Percentiles rank a stretch among this genome's conserved stretches.
Conservation (phyloP, 2,797 vertebrate species). For the Florisuga fusca region DNA sequence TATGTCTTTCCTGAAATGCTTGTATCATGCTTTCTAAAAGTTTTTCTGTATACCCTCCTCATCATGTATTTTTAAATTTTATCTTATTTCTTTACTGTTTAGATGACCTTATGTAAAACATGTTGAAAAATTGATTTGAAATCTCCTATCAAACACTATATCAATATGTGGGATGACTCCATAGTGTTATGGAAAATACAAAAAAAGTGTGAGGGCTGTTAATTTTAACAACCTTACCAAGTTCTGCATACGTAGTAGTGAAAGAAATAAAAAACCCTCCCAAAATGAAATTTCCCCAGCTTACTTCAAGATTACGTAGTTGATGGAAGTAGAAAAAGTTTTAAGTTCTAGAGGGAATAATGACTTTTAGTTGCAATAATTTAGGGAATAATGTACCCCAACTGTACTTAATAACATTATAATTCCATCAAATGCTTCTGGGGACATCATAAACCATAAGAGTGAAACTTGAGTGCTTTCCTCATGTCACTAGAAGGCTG, state of each 20-base stretch:
- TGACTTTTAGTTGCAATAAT: conserved; percentile 59
- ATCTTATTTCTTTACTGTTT: neutral
- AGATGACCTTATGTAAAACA: neutral
- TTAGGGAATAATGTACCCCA: conserved; percentile 69
- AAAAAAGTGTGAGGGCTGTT: neutral
- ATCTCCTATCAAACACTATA: neutral
- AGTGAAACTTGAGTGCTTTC: conserved; percentile 48
- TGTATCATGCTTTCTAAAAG: neutral
- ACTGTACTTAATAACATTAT: conserved; percentile 59
- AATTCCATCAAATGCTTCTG: conserved; percentile 61
- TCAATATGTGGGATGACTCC: neutral
- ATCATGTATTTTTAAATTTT: neutral
- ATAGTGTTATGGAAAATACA: neutral
- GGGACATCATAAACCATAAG: conserved; percentile 47
- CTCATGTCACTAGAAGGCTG: conserved; percentile 51
- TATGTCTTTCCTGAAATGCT: neutral
- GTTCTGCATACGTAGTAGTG: neutral
- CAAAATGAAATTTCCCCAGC: conserved; percentile 4
- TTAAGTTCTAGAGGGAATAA: conserved; percentile 65
- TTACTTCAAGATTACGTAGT: conserved; percentile 36
- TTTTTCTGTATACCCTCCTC: neutral
- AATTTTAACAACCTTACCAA: neutral
- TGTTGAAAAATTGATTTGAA: neutral
- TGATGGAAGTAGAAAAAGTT: conserved; percentile 58
- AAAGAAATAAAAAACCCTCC: conserved; percentile 48